Base-by-base conservation (phyloP, 2,888 invertebrate genomes). In the Polymixis flavicincta region DNA sequence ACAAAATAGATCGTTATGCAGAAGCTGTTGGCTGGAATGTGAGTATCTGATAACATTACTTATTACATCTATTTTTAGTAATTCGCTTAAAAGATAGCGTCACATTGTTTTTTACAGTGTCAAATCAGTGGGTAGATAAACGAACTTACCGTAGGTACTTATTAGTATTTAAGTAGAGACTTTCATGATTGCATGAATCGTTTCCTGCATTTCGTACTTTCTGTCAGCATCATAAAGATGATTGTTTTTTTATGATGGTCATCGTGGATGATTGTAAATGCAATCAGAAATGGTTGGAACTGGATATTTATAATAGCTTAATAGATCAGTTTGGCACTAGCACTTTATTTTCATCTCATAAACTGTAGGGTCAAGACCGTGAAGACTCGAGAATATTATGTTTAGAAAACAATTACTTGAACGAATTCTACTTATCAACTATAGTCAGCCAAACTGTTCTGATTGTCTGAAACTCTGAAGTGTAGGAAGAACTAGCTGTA, bases 21-120 rank as follows among this genome's bases (percentile, higher is more conserved):
- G 97, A 97, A 86, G 97, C 97, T 25, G 96, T 97, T 79, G 98
- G 97, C 60, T 97, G 97, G 97, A 98, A 98, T 93, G 98, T 98
- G 95, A 98, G 98, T 98, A 45, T 78, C 55, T 59, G 13, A 14
- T 55, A 50, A 63, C 9, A 14, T 32, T 50, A 52, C 5, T 22
- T n/a, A 48, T 14, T 28, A 28, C 17, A 32, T 69, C 17, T 32
- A 42, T 61, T 69, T 77, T 25, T 63, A 48, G 7, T 48, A 9
- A 42, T 59, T 50, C 7, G 17, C 45, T 17, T 28, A 37, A 42
- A 52, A 32, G 22, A 64, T 64, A 50, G 55, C 14, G 54, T 42
- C 7, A 55, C 37, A 69, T 48, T 75, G 25, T 50, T 52, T 50
- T 37, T 50, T 61, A 61, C 54, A 54, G 28, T 19, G 28, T 61